A percentile compares a stretch with the other conserved stretches of the same genome.
Evolutionary conservation across 2,113 vertebrate species (phyloP).

Genomic region (Nyctibius bracteatus): DNA sequence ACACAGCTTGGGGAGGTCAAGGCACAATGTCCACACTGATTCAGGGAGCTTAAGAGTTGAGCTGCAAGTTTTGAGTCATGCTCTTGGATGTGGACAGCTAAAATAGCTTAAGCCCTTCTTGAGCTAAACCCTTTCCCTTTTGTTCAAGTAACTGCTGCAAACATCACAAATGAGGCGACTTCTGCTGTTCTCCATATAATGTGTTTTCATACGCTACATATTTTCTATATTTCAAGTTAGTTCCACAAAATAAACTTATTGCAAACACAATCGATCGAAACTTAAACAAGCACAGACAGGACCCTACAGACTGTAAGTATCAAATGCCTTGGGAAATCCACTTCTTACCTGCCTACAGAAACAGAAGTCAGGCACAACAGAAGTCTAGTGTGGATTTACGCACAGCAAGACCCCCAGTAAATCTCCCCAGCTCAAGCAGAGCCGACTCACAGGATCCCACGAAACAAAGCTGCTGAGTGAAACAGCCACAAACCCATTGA

Average conservation of each 20-base stretch:
- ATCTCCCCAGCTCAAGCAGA: neutral
- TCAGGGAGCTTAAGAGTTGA: neutral
- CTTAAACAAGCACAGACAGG: neutral
- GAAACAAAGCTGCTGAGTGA: neutral
- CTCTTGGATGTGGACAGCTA: neutral
- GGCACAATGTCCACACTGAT: neutral
- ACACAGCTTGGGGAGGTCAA: neutral
- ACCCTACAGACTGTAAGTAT: neutral
- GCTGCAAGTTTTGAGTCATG: neutral
- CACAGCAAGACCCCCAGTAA: neutral
- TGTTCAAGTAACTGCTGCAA: neutral
- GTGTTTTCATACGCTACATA: neutral
- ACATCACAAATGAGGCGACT: neutral
- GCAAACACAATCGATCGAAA: rapidly evolving
- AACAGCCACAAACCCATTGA: neutral
- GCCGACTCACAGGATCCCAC: neutral
- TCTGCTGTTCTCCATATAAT: neutral
- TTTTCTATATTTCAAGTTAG: neutral
- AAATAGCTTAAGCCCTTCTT: neutral
- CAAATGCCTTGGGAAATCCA: neutral
- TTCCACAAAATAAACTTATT: neutral
- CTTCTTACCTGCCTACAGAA: neutral
- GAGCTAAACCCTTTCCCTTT: neutral
- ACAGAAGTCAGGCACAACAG: neutral
- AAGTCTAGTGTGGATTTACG: neutral